A percentile compares a stretch with the other conserved stretches of the same genome.
phyloP scores from a whole-genome alignment of 1,140 invertebrate genomes.

The Drosophila erecta region DNA sequence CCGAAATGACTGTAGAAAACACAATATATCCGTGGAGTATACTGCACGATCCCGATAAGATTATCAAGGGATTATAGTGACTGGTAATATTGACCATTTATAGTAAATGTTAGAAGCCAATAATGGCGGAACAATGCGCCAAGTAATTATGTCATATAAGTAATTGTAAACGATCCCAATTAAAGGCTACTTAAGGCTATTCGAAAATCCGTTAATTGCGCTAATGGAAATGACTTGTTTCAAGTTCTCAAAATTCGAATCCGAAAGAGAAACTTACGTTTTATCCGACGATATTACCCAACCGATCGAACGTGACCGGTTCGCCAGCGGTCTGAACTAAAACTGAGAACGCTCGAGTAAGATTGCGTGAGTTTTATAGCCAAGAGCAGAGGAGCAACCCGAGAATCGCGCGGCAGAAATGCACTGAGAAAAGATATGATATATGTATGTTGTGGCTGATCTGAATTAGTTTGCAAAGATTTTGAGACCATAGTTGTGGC shows the following conservation, averaged over 20 bases:
- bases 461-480: too few species aligned
- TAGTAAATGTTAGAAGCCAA: background rate
- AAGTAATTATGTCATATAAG: slow-evolving; percentile 37
- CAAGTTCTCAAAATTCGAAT: slow-evolving; percentile 10
- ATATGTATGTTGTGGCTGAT: too few species aligned
- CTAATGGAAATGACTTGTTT: slow-evolving; percentile 17
- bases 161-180: slow-evolving; percentile 19
- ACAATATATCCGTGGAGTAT: slow-evolving; percentile 6
- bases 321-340: slow-evolving; percentile 53
- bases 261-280: slow-evolving; percentile 35
- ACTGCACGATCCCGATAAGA: slow-evolving; percentile 41
- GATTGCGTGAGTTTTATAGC: slow-evolving; percentile 65
- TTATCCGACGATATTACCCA: slow-evolving; percentile 6
- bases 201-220: slow-evolving; percentile 25
- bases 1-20: slow-evolving; percentile 39
- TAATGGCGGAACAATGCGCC: slow-evolving; percentile 17
- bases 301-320: slow-evolving; percentile 49
- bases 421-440: slow-evolving; percentile 5
- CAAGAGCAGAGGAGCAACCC: slow-evolving; percentile 24
- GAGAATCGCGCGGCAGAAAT: slow-evolving; percentile 2
- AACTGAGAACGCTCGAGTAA: slow-evolving; percentile 65
- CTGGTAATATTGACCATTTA: slow-evolving; percentile 15
- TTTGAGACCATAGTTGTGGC: too few species aligned
- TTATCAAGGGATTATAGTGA: slow-evolving; percentile 33
- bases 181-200: slow-evolving; percentile 20